Conservation (phyloP, 2,113 vertebrate species). For the Cololabis saira region DNA sequence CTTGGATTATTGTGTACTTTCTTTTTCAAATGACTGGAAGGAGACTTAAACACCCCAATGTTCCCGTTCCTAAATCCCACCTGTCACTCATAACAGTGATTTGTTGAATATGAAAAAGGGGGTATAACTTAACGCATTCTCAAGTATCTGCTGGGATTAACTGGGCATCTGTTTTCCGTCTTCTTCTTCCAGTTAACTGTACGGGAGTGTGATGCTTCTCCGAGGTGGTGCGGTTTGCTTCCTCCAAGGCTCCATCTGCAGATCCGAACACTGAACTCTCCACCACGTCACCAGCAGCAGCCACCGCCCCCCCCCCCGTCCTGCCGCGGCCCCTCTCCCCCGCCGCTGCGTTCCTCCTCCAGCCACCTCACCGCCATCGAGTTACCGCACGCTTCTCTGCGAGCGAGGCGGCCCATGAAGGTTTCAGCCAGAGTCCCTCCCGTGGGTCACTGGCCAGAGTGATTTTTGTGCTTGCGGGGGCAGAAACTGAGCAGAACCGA, state of each 20-base stretch:
- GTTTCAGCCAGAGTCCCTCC: conserved; percentile 14
- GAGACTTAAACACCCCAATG: too few species aligned
- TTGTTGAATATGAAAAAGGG: too few species aligned
- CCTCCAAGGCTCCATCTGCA: conserved; percentile 77
- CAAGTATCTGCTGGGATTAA: conserved; percentile 37
- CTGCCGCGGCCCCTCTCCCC: conserved; percentile 44
- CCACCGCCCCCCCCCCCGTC: conserved; percentile 77
- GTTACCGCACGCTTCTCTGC: conserved; percentile 26
- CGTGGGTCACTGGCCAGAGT: neutral
- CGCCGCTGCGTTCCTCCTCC: conserved; percentile 13
- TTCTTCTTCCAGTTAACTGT: conserved; percentile 91
- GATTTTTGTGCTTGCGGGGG: neutral
- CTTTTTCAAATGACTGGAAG: too few species aligned
- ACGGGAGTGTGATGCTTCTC: conserved; percentile 81
- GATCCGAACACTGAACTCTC: conserved; percentile 79
- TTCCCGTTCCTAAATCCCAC: too few species aligned
- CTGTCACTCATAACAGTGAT: too few species aligned
- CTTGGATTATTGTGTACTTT: too few species aligned
- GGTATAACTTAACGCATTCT: too few species aligned
- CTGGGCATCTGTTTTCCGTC: conserved; percentile 11
- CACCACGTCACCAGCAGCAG: conserved; percentile 74
- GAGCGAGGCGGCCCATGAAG: conserved; percentile 20
- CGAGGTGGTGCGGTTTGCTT: conserved; percentile 74
- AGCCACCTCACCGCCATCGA: conserved; percentile 17
- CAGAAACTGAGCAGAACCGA: conserved; percentile 25